Percentiles rank a stretch among this genome's conserved stretches.
phyloP scores from a whole-genome alignment of 1,140 invertebrate species.

The Caenorhabditis brenneri region DNA sequence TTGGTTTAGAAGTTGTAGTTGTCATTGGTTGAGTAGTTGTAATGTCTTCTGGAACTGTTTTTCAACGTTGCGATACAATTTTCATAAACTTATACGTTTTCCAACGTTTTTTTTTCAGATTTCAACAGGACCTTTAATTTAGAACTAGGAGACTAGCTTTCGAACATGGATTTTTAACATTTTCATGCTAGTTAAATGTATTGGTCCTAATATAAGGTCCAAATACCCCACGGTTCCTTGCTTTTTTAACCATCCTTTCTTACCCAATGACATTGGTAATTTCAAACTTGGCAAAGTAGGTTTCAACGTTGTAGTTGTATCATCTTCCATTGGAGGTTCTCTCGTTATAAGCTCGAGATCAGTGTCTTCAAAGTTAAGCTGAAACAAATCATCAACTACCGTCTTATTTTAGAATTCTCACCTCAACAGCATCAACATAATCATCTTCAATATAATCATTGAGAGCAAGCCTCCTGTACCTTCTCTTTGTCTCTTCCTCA shows the following conservation, averaged over 20 bases:
- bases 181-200: too few relatives aligned
- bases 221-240: too few relatives aligned
- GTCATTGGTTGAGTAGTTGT: slow-evolving; percentile 21
- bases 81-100: too few relatives aligned
- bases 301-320: background rate
- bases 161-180: too few relatives aligned
- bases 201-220: too few relatives aligned
- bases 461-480: background rate
- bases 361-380: slow-evolving; percentile 37
- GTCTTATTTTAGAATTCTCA: background rate
- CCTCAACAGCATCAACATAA: slow-evolving; percentile 42
- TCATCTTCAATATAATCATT: slow-evolving; percentile 39
- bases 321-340: background rate
- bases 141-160: too few relatives aligned
- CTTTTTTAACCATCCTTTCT: too few relatives aligned
- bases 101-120: too few relatives aligned
- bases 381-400: background rate
- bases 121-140: too few relatives aligned
- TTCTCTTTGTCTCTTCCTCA: background rate
- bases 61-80: background rate
- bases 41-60: background rate
- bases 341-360: slow-evolving; percentile 32
- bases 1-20: background rate
- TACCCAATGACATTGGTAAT: slow-evolving; percentile 4
- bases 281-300: slow-evolving; percentile 27